Evolutionary conservation across 2,888 invertebrate species (phyloP), one percentile per base, ranked within the genome.

Genomic region (Drosophila cracens): DNA sequence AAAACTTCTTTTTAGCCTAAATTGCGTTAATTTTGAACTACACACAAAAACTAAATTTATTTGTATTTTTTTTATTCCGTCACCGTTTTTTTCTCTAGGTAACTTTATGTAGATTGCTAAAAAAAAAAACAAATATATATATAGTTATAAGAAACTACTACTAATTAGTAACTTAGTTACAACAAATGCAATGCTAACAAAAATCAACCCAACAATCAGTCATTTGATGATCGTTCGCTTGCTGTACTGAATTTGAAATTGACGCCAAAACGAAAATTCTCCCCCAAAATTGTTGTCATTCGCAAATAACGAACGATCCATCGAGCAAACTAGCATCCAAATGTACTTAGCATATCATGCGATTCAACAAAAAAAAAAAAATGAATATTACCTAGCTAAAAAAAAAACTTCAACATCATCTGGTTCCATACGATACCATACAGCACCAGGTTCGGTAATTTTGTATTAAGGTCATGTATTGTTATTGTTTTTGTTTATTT

Each of bases 81-180:
- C 74, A 84, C 77, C 18, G 74, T 79, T 79, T 79, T 83, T 82
- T 82, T 91, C 91, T 91, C 90, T 93, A 93, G 93, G 92, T 91
- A 92, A 93, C 93, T 93, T 93, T 93, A 92, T 93, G 92, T 93
- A 93, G 92, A 92, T 86, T 89, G 90, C 91, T 91, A 89, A 82
- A 73, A 68, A 16, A 18, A 29, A 29, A 38, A 68, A 66, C 65
- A 34, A 25, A 36, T 13, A 53, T 10, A 25, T 11, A 63, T 75
- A 79, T 80, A 68, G 60, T 65, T 74, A 76, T 81, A 85, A 83
- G 74, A 71, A 71, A 57, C 73, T 76, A 69, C 73, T 76, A 69
- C 62, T 29, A 40, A 4, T 57, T 78, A 82, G 87, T 84, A 82
- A 88, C 87, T 79, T 89, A 87, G 87, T 85, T 80, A 76, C 87